Conservation (phyloP, 2,888 invertebrate species). For the Molorchus minor region DNA sequence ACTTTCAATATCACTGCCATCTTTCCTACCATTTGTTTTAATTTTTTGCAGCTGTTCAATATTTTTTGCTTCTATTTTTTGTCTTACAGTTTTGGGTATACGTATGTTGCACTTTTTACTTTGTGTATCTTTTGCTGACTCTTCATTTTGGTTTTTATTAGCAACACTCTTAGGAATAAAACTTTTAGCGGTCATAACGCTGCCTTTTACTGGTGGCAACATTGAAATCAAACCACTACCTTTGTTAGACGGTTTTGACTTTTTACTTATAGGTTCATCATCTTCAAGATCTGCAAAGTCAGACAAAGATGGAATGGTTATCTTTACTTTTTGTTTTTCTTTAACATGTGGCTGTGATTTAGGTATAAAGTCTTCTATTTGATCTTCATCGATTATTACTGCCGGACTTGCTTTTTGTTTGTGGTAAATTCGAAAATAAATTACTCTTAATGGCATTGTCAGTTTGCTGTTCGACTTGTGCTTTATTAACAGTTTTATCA, state of each 20-base stretch:
- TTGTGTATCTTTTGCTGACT: conserved; percentile 9
- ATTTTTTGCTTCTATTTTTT: conserved; percentile 39
- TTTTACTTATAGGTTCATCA: conserved; percentile 45
- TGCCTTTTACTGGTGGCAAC: conserved; percentile 52
- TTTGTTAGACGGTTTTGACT: conserved; percentile 43
- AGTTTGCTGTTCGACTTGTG: neutral
- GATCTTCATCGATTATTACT: conserved; percentile 44
- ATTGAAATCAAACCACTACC: conserved; percentile 50
- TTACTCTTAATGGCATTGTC: conserved; percentile 16
- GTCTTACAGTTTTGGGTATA: conserved; percentile 35
- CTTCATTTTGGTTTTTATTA: conserved; percentile 38
- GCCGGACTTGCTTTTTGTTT: conserved; percentile 38
- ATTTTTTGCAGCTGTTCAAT: conserved; percentile 28
- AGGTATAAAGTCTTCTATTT: conserved; percentile 55
- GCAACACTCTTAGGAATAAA: conserved; percentile 48
- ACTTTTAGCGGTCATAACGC: conserved; percentile 46
- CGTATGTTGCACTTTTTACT: conserved; percentile 13
- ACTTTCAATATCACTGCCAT: conserved; percentile 49
- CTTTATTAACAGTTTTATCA: neutral
- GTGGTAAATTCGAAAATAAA: conserved; percentile 48
- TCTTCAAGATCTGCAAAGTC: conserved; percentile 46
- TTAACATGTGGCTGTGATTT: conserved; percentile 44
- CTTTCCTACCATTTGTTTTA: conserved; percentile 20
- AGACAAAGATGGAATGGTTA: conserved; percentile 52
- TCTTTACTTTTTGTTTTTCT: conserved; percentile 51